A percentile compares a stretch with the other conserved stretches of the same genome.
Evolutionary conservation across 2,888 invertebrate species (phyloP).

Genomic region (Diarsia mendica): DNA sequence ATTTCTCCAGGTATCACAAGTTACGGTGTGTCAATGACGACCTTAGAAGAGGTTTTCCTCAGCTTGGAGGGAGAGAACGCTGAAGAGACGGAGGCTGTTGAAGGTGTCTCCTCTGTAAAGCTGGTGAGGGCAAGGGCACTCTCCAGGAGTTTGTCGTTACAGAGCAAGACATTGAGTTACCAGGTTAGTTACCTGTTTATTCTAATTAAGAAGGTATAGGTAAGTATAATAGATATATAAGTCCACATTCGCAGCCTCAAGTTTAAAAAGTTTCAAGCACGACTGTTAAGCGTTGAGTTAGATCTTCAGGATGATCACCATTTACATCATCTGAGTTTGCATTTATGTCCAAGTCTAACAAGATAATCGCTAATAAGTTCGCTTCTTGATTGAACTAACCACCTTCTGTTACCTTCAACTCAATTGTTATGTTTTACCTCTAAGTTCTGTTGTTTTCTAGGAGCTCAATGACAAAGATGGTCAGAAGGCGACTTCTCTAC

Average conservation of each 20-base stretch:
- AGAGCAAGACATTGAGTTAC: conserved; percentile 94
- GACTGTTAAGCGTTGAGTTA: too few relatives aligned
- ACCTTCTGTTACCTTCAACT: too few relatives aligned
- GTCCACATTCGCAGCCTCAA: too few relatives aligned
- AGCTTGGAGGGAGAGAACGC: conserved; percentile 93
- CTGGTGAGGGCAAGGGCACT: conserved; percentile 93
- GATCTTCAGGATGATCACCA: too few relatives aligned
- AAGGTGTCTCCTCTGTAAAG: conserved; percentile 93
- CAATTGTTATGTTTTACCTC: too few relatives aligned
- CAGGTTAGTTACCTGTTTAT: conserved; percentile 78
- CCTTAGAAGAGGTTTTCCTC: conserved; percentile 95
- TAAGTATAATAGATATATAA: too few relatives aligned
- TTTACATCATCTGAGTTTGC: too few relatives aligned
- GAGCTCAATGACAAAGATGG: conserved; percentile 89
- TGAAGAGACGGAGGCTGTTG: conserved; percentile 92
- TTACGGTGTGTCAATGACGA: conserved; percentile 97
- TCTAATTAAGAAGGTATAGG: not conserved
- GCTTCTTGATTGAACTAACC: too few relatives aligned
- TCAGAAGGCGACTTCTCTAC: conserved; percentile 83
- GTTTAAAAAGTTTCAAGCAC: too few relatives aligned
- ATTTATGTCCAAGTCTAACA: too few relatives aligned
- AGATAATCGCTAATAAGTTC: not conserved
- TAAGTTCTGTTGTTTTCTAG: conserved; percentile 71
- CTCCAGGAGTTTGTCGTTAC: conserved; percentile 93
- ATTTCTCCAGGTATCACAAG: conserved; percentile 91